Conservation (phyloP, 2,797 vertebrate genomes). For the Chaetodon trifasciatus region DNA sequence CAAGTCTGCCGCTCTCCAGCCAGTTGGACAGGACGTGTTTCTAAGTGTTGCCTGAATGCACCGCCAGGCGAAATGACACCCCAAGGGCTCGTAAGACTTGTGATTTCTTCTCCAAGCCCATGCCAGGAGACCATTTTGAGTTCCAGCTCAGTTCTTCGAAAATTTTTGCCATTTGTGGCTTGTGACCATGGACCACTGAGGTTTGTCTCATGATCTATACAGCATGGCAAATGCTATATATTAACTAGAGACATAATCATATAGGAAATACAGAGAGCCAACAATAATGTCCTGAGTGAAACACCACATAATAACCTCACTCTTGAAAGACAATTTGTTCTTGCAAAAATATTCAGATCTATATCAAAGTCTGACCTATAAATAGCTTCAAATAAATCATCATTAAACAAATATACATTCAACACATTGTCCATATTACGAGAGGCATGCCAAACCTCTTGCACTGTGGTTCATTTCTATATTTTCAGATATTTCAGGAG, state of each 20-base stretch:
- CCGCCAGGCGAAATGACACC: conserved; percentile 77
- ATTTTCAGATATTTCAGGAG: conserved; percentile 36
- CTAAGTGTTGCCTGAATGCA: conserved; percentile 83
- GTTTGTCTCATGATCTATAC: conserved; percentile 58
- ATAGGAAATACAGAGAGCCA: conserved; percentile 43
- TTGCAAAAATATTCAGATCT: conserved; percentile 36
- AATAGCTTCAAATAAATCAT: conserved; percentile 33
- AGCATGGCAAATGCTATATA: conserved; percentile 47
- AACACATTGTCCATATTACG: not conserved
- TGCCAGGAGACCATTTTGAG: conserved; percentile 70
- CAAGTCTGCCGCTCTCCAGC: conserved; percentile 71
- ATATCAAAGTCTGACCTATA: conserved; percentile 5
- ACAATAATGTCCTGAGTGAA: conserved; percentile 39
- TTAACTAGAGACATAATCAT: conserved; percentile 52
- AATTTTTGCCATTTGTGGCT: conserved; percentile 69
- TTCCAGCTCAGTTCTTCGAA: conserved; percentile 70
- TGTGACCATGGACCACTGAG: conserved; percentile 64
- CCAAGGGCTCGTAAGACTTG: conserved; percentile 77
- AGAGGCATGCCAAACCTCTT: conserved; percentile 12
- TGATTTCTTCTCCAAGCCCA: conserved; percentile 71
- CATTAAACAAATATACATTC: conserved; percentile 19
- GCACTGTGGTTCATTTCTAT: conserved; percentile 4
- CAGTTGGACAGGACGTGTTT: conserved; percentile 80
- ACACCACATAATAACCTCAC: conserved; percentile 41
- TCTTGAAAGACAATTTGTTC: conserved; percentile 30